Conservation (phyloP, 2,797 vertebrate genomes). For the Lemur catta region DNA sequence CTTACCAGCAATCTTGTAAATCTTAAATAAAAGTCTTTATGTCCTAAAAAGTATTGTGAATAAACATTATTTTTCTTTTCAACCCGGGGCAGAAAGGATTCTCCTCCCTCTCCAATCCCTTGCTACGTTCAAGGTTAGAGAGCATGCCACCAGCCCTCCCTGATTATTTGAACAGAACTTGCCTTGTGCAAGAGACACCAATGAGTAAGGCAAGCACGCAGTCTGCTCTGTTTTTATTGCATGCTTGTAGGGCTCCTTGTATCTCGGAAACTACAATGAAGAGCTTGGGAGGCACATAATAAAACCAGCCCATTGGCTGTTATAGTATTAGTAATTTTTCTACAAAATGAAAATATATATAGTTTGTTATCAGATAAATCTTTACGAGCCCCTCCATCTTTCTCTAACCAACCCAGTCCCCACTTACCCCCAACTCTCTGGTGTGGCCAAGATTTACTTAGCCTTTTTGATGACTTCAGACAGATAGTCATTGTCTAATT, state of each 20-base stretch:
- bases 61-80: slow-evolving; percentile 67
- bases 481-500: slow-evolving; percentile 73
- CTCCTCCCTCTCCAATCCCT: slow-evolving; percentile 27
- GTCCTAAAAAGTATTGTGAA: slow-evolving; percentile 82
- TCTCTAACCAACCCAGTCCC: slow-evolving; percentile 41
- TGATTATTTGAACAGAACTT: slow-evolving; percentile 77
- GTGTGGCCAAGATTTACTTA: not conserved
- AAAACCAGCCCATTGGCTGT: slow-evolving; percentile 79
- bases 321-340: slow-evolving; percentile 79
- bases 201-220: slow-evolving; percentile 65
- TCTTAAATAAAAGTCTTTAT: slow-evolving; percentile 84
- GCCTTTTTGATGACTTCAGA: slow-evolving; percentile 34
- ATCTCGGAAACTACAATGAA: slow-evolving; percentile 79
- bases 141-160: slow-evolving; percentile 56
- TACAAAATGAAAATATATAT: slow-evolving; percentile 78
- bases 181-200: slow-evolving; percentile 70
- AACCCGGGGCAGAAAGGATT: slow-evolving; percentile 61
- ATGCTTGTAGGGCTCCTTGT: slow-evolving; percentile 77
- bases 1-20: slow-evolving; percentile 85
- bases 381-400: slow-evolving; percentile 49
- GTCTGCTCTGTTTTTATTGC: slow-evolving; percentile 79
- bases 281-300: slow-evolving; percentile 78
- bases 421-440: not conserved
- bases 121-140: slow-evolving; percentile 64
- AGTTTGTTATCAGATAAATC: slow-evolving; percentile 74